Percentiles rank a stretch among this genome's conserved stretches.
Evolutionary conservation across 1,140 invertebrate genomes (phyloP).

Genomic region (Bombus superbus): DNA sequence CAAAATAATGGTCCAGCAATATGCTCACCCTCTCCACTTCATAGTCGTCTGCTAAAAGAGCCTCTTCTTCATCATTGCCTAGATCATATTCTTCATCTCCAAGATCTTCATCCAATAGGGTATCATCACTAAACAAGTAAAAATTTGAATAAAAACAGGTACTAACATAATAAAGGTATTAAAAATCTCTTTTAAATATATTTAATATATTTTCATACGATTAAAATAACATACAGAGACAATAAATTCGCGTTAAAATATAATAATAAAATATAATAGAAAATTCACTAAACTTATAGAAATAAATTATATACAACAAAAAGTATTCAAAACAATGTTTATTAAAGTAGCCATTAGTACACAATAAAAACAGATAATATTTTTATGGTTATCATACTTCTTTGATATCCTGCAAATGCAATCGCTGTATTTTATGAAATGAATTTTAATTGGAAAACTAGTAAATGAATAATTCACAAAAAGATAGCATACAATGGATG

Average conservation of each 20-base stretch:
- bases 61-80: conserved; percentile 82
- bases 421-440: neutral
- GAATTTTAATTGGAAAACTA: neutral
- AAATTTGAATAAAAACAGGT: neutral
- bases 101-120: conserved; percentile 80
- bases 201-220: neutral
- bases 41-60: conserved; percentile 81
- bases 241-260: neutral
- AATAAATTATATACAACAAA: neutral
- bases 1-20: conserved; percentile 69
- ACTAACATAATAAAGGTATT: neutral
- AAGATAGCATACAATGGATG: conserved; percentile 6
- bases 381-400: neutral
- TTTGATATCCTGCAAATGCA: neutral
- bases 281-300: neutral
- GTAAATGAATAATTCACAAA: neutral
- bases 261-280: neutral
- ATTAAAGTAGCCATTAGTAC: neutral
- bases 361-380: neutral
- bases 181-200: neutral
- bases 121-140: conserved; percentile 77
- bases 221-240: neutral
- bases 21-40: conserved; percentile 81
- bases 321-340: neutral
- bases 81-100: conserved; percentile 81